Evolutionary conservation across 2,888 invertebrate species (phyloP), one percentile per base, ranked within the genome.

Genomic region (Drosophila paranaensis): DNA sequence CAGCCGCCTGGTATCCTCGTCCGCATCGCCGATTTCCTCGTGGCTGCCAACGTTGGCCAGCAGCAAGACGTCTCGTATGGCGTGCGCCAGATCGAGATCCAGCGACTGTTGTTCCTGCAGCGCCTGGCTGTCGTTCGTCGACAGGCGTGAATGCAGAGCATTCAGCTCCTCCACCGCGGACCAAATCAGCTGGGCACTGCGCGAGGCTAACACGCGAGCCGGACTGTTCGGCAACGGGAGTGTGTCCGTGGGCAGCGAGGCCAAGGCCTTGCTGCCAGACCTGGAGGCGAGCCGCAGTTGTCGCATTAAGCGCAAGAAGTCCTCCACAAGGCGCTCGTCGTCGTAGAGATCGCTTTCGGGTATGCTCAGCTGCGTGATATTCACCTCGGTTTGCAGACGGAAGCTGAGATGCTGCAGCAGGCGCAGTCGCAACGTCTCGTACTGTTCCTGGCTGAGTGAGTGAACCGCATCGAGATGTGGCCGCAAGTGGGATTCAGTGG

Each of bases 331-430:
- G 48, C 90, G 88, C 53, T 90, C 91, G 73, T 91, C 91, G 64
- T 91, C 91, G 37, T 83, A 89, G 3, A 92, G 74, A 77, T 92
- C 91, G 4, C 87, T 85, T 56, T 91, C 92, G 11, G 91, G 91
- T 56, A 92, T 89, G 55, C 86, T 89, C 5, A 91, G 70, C 35
- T 91, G 90, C 0, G 88, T 91, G 10, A 91, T 89, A 33, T 89
- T 88, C 3, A 92, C 76, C 67, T 92, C 91, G 5, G 90, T 73
- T 48, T 84, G 82, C 33, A 92, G 67, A 1, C 90, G 88, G 3
- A 82, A 82, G 6, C 62, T 75, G 2, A 92, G 73, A 33, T 89
- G 88, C 4, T 82, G 63, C 16, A 92, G 64, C 27, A 90, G 80
- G 14, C 85, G 87, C 14, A 65, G 64, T 0, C 82, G 60, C 3